Conservation (phyloP, 37 sponge, comb jelly and placozoan species). For the Axinella damicornis region DNA sequence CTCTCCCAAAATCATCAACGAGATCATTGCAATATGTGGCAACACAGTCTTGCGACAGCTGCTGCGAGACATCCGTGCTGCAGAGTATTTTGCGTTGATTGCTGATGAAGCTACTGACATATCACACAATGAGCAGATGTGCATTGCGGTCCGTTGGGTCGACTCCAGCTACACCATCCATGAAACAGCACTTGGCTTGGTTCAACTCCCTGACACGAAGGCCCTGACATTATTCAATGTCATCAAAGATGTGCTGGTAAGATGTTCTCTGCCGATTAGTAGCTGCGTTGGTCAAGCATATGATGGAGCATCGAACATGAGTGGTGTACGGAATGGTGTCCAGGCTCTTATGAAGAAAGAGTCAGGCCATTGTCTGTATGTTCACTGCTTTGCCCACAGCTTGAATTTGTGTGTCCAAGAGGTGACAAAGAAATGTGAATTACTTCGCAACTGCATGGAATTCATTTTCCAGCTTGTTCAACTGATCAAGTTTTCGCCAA, state of each 20-base stretch:
- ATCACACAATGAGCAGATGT: constrained; percentile 61
- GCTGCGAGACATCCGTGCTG: constrained; percentile 24
- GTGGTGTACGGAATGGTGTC: constrained; percentile 60
- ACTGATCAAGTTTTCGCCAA: constrained; percentile 36
- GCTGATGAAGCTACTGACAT: constrained; percentile 64
- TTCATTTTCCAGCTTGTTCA: constrained; percentile 39
- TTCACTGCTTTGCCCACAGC: constrained; percentile 69
- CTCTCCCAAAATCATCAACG: constrained; percentile 52
- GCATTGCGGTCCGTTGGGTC: constrained; percentile 62
- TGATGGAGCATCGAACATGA: constrained; percentile 66
- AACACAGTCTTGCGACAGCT: constrained; percentile 25
- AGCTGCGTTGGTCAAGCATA: constrained; percentile 57
- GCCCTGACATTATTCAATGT: constrained; percentile 35
- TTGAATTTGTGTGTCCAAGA: constrained; percentile 62
- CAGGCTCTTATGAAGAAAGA: constrained; percentile 23
- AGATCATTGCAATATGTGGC: constrained; percentile 27
- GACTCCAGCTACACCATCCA: constrained; percentile 35
- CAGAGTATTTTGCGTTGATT: constrained; percentile 22
- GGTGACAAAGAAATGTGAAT: constrained; percentile 30
- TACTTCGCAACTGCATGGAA: constrained; percentile 41
- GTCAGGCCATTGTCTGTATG: constrained; percentile 31
- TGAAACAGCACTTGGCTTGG: constrained; percentile 40
- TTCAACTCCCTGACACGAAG: constrained; percentile 46
- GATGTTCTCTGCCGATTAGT: constrained; percentile 51
- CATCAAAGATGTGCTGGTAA: constrained; percentile 42